A percentile compares a stretch with the other conserved stretches of the same genome.
These are phyloP conservation scores for Cherax quadricarinatus DNA, from an alignment of 1,140 invertebrate genomes.

Conservation along the genomic window DNA sequence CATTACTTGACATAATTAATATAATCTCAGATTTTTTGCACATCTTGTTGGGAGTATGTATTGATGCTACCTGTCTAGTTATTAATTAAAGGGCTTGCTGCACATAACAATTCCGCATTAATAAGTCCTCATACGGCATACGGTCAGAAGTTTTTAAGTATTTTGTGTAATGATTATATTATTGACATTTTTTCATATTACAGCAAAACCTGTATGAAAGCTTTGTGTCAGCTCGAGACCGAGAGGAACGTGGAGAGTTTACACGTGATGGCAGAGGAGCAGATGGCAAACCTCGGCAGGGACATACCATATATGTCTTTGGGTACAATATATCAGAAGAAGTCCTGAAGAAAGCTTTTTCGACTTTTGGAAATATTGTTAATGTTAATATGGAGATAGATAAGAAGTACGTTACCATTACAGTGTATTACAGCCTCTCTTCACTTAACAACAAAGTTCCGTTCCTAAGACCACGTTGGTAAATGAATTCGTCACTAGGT, in stretches of 20 bases:
- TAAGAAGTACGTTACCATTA: conserved; percentile 83
- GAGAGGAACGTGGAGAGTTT: conserved; percentile 77
- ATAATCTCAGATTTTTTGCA: too few species aligned
- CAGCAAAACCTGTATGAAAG: conserved; percentile 89
- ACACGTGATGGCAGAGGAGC: conserved; percentile 47
- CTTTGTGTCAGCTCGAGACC: conserved; percentile 88
- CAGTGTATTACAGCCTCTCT: too few species aligned
- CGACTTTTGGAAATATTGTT: conserved; percentile 87
- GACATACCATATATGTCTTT: conserved; percentile 91
- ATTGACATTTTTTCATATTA: not conserved
- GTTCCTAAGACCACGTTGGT: too few species aligned
- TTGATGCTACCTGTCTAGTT: too few species aligned
- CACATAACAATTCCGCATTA: too few species aligned
- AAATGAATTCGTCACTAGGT: too few species aligned
- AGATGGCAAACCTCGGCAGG: conserved; percentile 82
- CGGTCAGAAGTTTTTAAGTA: too few species aligned
- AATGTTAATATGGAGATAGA: conserved; percentile 94
- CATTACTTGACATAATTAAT: too few species aligned
- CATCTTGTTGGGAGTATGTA: too few species aligned
- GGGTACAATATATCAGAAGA: conserved; percentile 90
- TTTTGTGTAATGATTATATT: not conserved
- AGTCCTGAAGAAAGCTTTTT: conserved; percentile 87
- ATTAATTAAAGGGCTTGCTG: too few species aligned
- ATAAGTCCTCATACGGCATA: too few species aligned
- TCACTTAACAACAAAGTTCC: too few species aligned